These are phyloP conservation scores for Scalopus aquaticus DNA, from an alignment of 2,113 vertebrate species.

Conservation along the genomic window DNA sequence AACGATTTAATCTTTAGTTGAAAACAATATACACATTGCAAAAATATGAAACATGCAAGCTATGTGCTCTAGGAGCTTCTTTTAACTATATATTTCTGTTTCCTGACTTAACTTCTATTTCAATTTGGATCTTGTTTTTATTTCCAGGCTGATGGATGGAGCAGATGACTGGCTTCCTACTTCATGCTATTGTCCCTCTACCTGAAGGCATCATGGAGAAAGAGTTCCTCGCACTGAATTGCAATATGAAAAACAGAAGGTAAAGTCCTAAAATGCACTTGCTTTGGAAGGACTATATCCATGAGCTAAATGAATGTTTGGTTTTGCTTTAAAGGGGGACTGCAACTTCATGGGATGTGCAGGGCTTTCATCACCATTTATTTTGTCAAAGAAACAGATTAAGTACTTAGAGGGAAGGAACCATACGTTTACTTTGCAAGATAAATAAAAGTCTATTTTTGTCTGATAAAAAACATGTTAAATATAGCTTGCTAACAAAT, in stretches of 20 bases:
- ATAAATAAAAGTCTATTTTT: conserved; percentile 74
- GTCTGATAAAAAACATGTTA: conserved; percentile 70
- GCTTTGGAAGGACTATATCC: conserved; percentile 70
- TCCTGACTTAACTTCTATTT: neutral
- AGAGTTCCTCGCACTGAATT: neutral
- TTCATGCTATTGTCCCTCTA: neutral
- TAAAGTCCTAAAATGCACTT: conserved; percentile 76
- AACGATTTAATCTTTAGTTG: neutral
- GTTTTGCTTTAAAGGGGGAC: neutral
- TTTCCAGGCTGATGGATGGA: neutral
- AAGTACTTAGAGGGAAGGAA: conserved; percentile 42
- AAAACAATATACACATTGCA: neutral
- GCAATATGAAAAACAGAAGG: conserved; percentile 46
- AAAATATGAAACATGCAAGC: neutral
- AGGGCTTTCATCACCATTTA: conserved; percentile 67
- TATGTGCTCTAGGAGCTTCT: neutral
- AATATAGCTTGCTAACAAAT: conserved; percentile 73
- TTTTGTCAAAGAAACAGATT: conserved; percentile 66
- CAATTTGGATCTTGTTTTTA: neutral
- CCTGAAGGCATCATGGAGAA: neutral
- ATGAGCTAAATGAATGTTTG: conserved; percentile 63
- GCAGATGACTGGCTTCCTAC: neutral
- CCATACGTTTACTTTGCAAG: conserved; percentile 55
- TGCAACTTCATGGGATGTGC: conserved; percentile 56
- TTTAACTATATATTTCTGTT: neutral